A percentile compares a stretch with the other conserved stretches of the same genome.
phyloP scores from a whole-genome alignment of 2,113 vertebrate species.

The Sterrhoptilus dennistouni region DNA sequence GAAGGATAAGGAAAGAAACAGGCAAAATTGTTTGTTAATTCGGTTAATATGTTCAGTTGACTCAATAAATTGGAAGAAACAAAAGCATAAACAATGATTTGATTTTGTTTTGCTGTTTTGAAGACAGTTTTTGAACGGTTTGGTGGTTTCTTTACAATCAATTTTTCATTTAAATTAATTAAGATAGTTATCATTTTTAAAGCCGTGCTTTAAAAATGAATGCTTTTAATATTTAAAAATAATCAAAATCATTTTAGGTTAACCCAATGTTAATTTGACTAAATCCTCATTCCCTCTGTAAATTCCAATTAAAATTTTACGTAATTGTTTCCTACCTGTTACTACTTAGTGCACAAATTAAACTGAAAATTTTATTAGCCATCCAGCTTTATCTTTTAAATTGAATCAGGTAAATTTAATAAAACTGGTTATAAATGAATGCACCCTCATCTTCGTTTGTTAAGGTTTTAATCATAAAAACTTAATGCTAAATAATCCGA shows the following conservation, averaged over 20 bases:
- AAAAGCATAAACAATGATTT: not conserved
- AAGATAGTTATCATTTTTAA: not conserved
- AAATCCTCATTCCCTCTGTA: constrained; percentile 18
- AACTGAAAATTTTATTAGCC: constrained; percentile 44
- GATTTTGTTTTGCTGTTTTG: not conserved
- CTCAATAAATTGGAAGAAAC: not conserved
- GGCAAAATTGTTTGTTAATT: not conserved
- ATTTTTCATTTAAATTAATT: not conserved
- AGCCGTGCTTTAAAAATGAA: not conserved
- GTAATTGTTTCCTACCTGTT: constrained; percentile 31
- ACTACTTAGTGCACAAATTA: constrained; percentile 21
- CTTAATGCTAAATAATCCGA: not conserved
- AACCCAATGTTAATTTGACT: constrained; percentile 21
- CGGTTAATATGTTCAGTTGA: not conserved
- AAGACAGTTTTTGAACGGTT: not conserved
- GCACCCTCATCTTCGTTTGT: not conserved
- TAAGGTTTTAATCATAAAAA: not conserved
- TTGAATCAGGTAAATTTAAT: constrained; percentile 26
- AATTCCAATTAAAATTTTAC: constrained; percentile 47
- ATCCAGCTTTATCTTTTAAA: constrained; percentile 20
- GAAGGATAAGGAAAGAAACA: not conserved
- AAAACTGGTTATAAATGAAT: not conserved
- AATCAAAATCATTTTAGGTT: not conserved
- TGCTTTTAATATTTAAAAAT: constrained; percentile 10
- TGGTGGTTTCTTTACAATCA: not conserved